These are phyloP conservation scores for Laothoe populi DNA, from an alignment of 2,888 invertebrate species.

Conservation along the genomic window DNA sequence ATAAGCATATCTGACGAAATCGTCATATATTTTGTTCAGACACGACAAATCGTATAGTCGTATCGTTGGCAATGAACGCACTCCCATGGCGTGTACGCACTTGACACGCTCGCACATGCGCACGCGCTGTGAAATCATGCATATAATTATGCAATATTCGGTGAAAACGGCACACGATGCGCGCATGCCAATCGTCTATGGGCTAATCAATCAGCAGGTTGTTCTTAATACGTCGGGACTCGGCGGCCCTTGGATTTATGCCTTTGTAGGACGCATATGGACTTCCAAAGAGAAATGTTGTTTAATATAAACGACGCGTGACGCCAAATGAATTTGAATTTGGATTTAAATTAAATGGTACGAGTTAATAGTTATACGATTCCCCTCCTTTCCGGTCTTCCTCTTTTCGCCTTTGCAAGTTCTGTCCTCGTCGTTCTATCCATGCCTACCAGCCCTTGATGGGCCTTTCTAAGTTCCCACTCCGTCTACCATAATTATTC, in stretches of 20 bases:
- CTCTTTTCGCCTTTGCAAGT: too few species aligned
- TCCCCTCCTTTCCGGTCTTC: too few species aligned
- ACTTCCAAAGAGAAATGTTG: too few species aligned
- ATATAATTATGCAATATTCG: slow-evolving; percentile 62
- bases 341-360: too few species aligned
- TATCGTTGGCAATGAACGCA: slow-evolving; percentile 5
- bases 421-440: too few species aligned
- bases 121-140: slow-evolving; percentile 54
- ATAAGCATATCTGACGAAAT: too few species aligned
- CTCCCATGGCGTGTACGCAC: slow-evolving; percentile 38
- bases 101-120: slow-evolving; percentile 43
- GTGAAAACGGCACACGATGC: slow-evolving; percentile 58
- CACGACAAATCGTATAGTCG: slow-evolving; percentile 5
- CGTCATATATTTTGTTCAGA: background rate
- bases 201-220: slow-evolving; percentile 39
- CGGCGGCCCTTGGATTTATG: background rate
- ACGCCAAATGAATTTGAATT: too few species aligned
- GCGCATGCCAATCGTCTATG: slow-evolving; percentile 44
- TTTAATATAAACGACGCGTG: too few species aligned
- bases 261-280: background rate
- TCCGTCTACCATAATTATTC: too few species aligned
- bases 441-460: too few species aligned
- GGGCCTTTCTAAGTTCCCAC: too few species aligned
- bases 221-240: background rate
- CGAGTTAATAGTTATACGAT: too few species aligned